Evolutionary conservation across 2,888 invertebrate genomes (phyloP).

Genomic region (Harpagoxenus sublaevis): DNA sequence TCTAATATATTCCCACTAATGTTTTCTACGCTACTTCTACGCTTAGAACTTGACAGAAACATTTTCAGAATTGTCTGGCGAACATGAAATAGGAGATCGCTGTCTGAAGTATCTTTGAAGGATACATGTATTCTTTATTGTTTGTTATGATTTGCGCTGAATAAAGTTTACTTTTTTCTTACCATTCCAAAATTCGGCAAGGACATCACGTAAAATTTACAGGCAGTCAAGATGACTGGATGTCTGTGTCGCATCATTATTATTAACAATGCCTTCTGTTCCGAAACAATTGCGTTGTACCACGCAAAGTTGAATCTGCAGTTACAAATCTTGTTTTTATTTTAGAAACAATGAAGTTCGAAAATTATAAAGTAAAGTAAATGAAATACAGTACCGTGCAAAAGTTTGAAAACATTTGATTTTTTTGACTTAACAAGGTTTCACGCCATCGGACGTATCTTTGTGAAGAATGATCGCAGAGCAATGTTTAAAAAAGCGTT

Average conservation of each 20-base stretch:
- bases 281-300: not conserved
- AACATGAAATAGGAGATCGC: not conserved
- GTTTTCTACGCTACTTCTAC: not conserved
- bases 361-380: not conserved
- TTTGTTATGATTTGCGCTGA: not conserved
- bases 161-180: not conserved
- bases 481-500: too few species aligned
- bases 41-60: not conserved
- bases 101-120: not conserved
- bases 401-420: too few species aligned
- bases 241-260: constrained; percentile 7
- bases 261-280: constrained; percentile 18
- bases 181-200: constrained; percentile 31
- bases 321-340: not conserved
- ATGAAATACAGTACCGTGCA: too few species aligned
- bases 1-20: not conserved
- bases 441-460: too few species aligned
- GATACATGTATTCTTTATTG: not conserved
- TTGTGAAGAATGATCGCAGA: too few species aligned
- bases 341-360: not conserved
- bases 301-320: constrained; percentile 12
- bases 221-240: not conserved
- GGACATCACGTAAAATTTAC: constrained; percentile 27
- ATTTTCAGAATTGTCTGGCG: not conserved
- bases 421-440: too few species aligned